Percentiles rank a stretch among this genome's conserved stretches.
Evolutionary conservation across 53 echinoderm and acorn worm species (phyloP).

Genomic region (Paracentrotus lividus): DNA sequence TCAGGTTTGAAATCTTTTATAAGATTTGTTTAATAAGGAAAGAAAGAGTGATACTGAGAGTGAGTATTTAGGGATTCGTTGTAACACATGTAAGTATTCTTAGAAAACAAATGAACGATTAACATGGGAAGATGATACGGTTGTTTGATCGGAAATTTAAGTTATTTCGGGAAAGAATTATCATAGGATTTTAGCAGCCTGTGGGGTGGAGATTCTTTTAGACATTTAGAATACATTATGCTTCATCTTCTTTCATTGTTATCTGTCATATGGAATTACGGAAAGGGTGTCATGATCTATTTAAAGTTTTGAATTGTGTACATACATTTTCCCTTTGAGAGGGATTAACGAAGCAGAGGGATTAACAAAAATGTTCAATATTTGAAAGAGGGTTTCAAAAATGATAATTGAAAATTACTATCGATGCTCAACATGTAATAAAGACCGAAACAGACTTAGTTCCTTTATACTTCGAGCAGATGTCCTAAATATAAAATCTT

Average conservation of each 20-base stretch:
- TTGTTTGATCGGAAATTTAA: neutral
- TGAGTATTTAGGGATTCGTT: neutral
- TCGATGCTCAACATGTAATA: too few relatives aligned
- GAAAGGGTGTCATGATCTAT: neutral
- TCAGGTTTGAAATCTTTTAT: neutral
- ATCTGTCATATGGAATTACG: neutral
- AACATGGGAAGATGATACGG: slow-evolving; percentile 35
- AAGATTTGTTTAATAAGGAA: neutral
- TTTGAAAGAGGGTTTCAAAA: too few relatives aligned
- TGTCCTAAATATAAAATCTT: too few relatives aligned
- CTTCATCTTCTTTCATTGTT: neutral
- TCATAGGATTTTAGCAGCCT: neutral
- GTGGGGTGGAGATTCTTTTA: neutral
- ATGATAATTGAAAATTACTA: too few relatives aligned
- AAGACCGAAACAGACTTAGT: too few relatives aligned
- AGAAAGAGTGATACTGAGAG: neutral
- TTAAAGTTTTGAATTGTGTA: too few relatives aligned
- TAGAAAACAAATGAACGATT: slow-evolving; percentile 36
- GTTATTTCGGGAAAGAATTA: neutral
- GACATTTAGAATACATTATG: neutral
- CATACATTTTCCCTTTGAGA: too few relatives aligned
- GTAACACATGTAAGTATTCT: neutral
- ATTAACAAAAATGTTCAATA: neutral
- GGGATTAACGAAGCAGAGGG: too few relatives aligned
- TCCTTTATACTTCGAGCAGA: too few relatives aligned